Evolutionary conservation across 2,113 vertebrate genomes (phyloP).

Genomic region (Dicrurus megarhynchus): DNA sequence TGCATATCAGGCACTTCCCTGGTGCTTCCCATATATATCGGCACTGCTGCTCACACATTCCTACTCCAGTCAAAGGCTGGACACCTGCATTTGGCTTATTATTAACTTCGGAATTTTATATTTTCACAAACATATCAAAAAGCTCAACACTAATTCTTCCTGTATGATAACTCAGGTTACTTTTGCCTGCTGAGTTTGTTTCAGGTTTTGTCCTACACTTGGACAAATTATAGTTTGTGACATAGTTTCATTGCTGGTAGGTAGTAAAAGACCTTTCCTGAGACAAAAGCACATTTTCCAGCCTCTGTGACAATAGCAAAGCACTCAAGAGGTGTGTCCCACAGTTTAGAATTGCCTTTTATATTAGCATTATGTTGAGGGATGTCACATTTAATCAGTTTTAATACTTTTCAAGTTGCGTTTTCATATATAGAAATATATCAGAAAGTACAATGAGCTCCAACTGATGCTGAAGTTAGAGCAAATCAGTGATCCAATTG

Average conservation of each 20-base stretch:
- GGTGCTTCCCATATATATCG: neutral
- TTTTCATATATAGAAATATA: conserved; percentile 17
- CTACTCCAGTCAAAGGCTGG: neutral
- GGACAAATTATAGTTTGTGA: neutral
- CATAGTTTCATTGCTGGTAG: neutral
- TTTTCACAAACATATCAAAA: neutral
- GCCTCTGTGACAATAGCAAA: neutral
- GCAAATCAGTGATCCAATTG: conserved; percentile 39
- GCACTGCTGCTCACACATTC: rapidly evolving
- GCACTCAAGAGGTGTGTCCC: neutral
- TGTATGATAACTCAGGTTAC: neutral
- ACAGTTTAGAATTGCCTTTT: conserved; percentile 12
- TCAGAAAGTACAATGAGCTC: neutral
- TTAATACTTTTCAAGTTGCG: neutral
- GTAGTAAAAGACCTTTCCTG: neutral
- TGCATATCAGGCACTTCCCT: neutral
- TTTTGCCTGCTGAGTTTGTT: neutral
- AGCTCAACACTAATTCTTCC: neutral
- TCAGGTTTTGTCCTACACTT: neutral
- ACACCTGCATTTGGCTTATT: neutral
- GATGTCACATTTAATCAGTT: conserved; percentile 31
- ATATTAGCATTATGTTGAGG: neutral
- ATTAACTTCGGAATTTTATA: neutral
- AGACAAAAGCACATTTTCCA: neutral
- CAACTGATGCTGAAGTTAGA: neutral